Evolutionary conservation across 1,140 invertebrate species (phyloP), one percentile per base, ranked within the genome.

Genomic region (Drosophila nannoptera): DNA sequence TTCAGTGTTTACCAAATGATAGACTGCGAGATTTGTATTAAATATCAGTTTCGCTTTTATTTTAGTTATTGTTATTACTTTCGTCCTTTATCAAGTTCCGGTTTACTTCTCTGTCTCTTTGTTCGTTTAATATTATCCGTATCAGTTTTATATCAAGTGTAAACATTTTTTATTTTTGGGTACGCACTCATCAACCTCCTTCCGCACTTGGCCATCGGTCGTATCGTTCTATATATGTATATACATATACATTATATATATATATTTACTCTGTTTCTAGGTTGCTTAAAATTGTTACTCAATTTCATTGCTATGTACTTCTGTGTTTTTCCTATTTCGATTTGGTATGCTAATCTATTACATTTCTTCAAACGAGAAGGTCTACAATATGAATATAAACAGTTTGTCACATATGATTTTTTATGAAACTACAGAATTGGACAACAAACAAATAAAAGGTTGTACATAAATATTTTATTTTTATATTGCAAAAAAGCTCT

Each of bases 11-110:
- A 45, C 40, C 54, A 69, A 78, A 82, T 82, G 73, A 80, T 77
- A 80, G 60, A 80, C 77, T 69, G 69, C 58, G 45, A 61, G 45
- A 58, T 65, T 84, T 84, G 76, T 83, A 83, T 83, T 83, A 84
- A 83, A 83, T 83, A 83, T 83, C 76, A 83, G 76, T 80, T 83
- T 84, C 61, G 65, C 69, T 84, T 83, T 83, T 81, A 75, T 82
- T 83, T 78, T 78, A 72, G 60, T 83, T 82, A 75, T 82, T 84
- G 70, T 67, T 84, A 78, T 68, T 71, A 71, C 84, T 82, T 68
- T 54, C 68, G 48, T 66, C 3, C 22, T 50, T 50, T 74, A 32
- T 60, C 75, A 42, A 59, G 60, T 56, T 81, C 22, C 58, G 22
- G 14, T 76, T 59, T 68, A 14, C 29, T 69, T 58, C 45, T 49